Conservation (phyloP, 2,113 vertebrate genomes). For the Xiphophorus couchianus region DNA sequence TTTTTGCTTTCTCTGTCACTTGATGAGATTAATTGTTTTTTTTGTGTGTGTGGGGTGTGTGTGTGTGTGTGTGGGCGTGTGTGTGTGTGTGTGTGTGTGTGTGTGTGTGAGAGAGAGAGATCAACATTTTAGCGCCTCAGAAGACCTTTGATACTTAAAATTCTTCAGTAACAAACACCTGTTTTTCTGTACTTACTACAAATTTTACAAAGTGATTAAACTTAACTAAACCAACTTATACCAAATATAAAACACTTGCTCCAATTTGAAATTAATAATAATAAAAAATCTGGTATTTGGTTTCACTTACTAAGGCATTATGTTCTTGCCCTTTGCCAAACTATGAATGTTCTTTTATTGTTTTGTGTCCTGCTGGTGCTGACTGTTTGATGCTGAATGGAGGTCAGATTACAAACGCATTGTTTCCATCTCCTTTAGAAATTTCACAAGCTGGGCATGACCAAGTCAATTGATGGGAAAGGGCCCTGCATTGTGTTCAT, state of each 20-base stretch:
- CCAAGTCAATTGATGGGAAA: constrained; percentile 68
- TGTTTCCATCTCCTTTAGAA: constrained; percentile 62
- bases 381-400: constrained; percentile 68
- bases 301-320: constrained; percentile 48
- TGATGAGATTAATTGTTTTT: constrained; percentile 36
- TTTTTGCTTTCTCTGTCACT: constrained; percentile 21
- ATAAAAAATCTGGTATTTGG: constrained; percentile 26
- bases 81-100: not conserved
- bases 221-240: not conserved
- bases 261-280: constrained; percentile 9
- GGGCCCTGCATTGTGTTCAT: constrained; percentile 45
- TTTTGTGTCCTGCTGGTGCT: constrained; percentile 67
- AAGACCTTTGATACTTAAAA: constrained; percentile 3
- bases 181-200: not conserved
- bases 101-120: constrained; percentile 10
- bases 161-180: not conserved
- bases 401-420: constrained; percentile 72
- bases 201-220: not conserved
- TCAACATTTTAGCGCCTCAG: constrained; percentile 6
- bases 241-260: constrained; percentile 6
- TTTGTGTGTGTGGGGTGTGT: not conserved
- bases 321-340: constrained; percentile 20
- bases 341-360: constrained; percentile 52
- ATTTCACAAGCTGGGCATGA: constrained; percentile 51
- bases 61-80: not conserved